These are phyloP conservation scores for Capricornis sumatraensis DNA, from an alignment of 2,113 vertebrate genomes.

Conservation along the genomic window DNA sequence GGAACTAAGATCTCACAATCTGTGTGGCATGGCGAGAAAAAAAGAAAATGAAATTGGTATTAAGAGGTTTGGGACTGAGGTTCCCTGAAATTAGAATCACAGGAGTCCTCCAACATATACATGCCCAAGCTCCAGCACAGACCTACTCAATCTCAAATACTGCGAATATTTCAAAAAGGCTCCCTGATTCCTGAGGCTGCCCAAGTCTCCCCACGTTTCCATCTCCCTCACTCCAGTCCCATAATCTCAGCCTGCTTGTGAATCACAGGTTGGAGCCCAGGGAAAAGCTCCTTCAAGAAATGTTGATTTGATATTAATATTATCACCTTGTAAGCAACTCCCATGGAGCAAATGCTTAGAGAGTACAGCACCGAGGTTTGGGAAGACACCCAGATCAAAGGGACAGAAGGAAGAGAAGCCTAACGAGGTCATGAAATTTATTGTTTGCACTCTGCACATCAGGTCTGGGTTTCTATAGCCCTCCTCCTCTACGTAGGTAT, in stretches of 20 bases:
- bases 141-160: neutral
- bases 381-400: neutral
- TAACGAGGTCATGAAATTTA: neutral
- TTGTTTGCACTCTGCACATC: neutral
- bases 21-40: neutral
- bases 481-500: neutral
- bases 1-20: neutral
- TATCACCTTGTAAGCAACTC: neutral
- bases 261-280: neutral
- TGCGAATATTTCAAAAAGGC: neutral
- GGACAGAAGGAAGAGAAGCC: neutral
- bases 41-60: neutral
- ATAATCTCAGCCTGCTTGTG: neutral
- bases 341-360: neutral
- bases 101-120: neutral
- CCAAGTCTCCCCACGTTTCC: neutral
- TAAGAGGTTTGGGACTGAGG: neutral
- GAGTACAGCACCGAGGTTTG: neutral
- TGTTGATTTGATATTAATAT: neutral
- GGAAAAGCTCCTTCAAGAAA: neutral
- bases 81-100: neutral
- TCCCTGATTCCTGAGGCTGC: neutral
- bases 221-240: rapidly evolving
- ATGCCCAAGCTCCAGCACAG: neutral
- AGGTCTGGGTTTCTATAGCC: neutral